Evolutionary conservation across 2,797 vertebrate genomes (phyloP), one percentile per base, ranked within the genome.

Genomic region (Rhynchotus rufescens): DNA sequence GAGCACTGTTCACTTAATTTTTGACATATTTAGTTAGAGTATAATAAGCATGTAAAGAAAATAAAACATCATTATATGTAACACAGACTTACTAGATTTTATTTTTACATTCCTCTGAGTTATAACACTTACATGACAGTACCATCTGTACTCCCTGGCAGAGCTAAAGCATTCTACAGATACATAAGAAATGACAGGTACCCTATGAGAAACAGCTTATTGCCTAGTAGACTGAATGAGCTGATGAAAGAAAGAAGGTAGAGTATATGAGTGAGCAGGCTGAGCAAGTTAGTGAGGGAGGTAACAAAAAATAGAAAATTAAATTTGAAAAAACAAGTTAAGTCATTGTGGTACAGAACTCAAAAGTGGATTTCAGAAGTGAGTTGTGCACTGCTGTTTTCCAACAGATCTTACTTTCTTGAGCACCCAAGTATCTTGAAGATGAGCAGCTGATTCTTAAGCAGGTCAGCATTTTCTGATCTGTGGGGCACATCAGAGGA

Each of bases 131-230:
- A 78, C 30, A 76, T 45, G 94, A 57, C 74, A 79, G 80, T 75
- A 79, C 89, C 87, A 94, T 94, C 92, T 96, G 93, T 78, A 95
- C 66, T 95, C 74, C 65, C 89, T 93, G 89, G 91, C 89, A 92
- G 68, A 84, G 83, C 52, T 88, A 56, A 93, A 64, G 77, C 80
- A 59, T 81, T 94, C 84, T 92, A 90, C 74, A 66, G 61, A 91
- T 88, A 91, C 40, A 91, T 87, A 95, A 92, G 89, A 84, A 95
- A 91, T 94, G 92, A 95, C 94, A 94, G 92, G 89, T 96, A 95
- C 91, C 93, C 93, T 92, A 92, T 90, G 89, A 95, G 87, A 90
- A 94, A 95, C 84, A 92, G 87, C 77, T 94, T 87, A 89, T 65
- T 86, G 90, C 86, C 61, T 92, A 84, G 77, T 88, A 88, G 72